A percentile compares a stretch with the other conserved stretches of the same genome.
phyloP scores from a whole-genome alignment of 2,888 invertebrate species.

The Pollenia labialis region DNA sequence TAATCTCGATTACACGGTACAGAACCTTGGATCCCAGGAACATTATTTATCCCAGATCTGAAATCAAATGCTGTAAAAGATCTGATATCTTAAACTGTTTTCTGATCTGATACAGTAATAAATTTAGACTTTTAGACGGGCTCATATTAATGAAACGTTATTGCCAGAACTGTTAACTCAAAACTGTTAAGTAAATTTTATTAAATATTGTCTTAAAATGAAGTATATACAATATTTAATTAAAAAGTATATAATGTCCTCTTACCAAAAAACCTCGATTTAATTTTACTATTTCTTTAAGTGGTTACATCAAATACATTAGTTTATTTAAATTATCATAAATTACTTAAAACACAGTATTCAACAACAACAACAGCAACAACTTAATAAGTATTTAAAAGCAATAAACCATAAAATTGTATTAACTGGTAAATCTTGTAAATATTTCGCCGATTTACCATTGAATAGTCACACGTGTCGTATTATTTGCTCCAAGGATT shows the following conservation, averaged over 20 bases:
- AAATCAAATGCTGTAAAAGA: too few species aligned
- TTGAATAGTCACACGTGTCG: conserved; percentile 64
- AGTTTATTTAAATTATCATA: conserved; percentile 35
- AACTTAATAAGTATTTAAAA: conserved; percentile 51
- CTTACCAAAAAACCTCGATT: neutral
- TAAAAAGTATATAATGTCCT: neutral
- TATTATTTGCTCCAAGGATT: conserved; percentile 63
- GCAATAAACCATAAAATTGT: conserved; percentile 70
- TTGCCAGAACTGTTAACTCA: too few species aligned
- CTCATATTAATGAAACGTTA: too few species aligned
- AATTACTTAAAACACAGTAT: neutral
- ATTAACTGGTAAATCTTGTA: conserved; percentile 68
- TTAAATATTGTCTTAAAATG: too few species aligned
- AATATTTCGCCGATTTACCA: conserved; percentile 59
- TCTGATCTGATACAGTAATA: too few species aligned
- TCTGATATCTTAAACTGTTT: too few species aligned
- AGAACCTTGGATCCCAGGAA: too few species aligned
- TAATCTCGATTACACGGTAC: too few species aligned
- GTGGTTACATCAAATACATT: neutral
- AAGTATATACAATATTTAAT: too few species aligned
- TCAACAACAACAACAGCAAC: neutral
- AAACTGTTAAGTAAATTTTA: too few species aligned
- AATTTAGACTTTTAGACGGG: too few species aligned
- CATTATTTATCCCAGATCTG: too few species aligned
- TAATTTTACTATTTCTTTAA: neutral